These are phyloP conservation scores for Apocheima hispidaria DNA, from an alignment of 2,888 invertebrate species.

Conservation along the genomic window DNA sequence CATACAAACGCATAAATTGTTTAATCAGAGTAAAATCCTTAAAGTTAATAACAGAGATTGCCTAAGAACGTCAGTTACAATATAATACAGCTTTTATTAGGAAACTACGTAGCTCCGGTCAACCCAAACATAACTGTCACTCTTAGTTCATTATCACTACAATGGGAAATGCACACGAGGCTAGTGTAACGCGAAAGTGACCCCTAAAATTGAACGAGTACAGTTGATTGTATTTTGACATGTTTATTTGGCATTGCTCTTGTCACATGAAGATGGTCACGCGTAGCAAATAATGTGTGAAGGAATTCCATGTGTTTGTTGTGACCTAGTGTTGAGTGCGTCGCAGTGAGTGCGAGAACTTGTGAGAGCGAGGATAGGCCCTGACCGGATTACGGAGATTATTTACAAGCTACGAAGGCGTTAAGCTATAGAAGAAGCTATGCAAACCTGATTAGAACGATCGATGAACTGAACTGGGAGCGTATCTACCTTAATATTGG, in stretches of 20 bases:
- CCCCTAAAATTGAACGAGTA: conserved; percentile 4
- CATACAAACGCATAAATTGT: conserved; percentile 9
- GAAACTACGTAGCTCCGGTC: conserved; percentile 54
- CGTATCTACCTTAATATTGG: too few relatives aligned
- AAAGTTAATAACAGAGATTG: conserved; percentile 21
- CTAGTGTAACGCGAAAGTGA: conserved; percentile 19
- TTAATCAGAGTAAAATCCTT: conserved; percentile 11
- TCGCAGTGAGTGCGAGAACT: conserved; percentile 14
- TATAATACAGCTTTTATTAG: conserved; percentile 50
- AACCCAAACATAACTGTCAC: conserved; percentile 57
- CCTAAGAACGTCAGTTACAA: conserved; percentile 34
- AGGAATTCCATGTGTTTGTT: conserved; percentile 28
- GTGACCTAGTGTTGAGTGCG: conserved; percentile 33
- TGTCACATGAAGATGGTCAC: conserved; percentile 31
- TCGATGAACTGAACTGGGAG: neutral
- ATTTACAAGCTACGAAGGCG: conserved; percentile 17
- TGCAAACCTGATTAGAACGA: neutral
- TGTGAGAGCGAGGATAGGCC: conserved; percentile 15
- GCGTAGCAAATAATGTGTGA: conserved; percentile 37
- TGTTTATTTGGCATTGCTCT: conserved; percentile 23
- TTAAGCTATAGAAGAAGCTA: neutral
- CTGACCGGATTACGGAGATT: conserved; percentile 32
- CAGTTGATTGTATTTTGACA: conserved; percentile 1
- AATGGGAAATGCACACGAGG: conserved; percentile 45
- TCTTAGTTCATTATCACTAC: conserved; percentile 58